These are phyloP conservation scores for Aeoliscus strigatus DNA, from an alignment of 2,797 vertebrate species.

Conservation along the genomic window DNA sequence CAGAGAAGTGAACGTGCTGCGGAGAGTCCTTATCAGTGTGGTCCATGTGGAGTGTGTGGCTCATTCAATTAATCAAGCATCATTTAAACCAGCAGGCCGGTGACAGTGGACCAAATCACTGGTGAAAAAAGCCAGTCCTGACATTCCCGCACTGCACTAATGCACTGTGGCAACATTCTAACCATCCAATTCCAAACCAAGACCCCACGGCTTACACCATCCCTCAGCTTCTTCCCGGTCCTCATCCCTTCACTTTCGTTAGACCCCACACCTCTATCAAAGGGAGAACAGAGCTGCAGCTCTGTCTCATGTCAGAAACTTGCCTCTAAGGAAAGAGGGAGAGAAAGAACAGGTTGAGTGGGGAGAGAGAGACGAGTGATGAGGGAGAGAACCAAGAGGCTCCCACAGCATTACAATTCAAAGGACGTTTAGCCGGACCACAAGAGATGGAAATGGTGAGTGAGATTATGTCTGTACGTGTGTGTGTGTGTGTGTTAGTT, in stretches of 20 bases:
- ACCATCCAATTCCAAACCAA: constrained; percentile 74
- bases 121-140: constrained; percentile 57
- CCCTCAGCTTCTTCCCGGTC: constrained; percentile 54
- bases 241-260: constrained; percentile 61
- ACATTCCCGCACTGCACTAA: constrained; percentile 67
- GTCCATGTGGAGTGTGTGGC: constrained; percentile 60
- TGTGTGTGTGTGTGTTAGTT: neutral
- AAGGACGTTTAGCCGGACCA: constrained; percentile 35
- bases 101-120: constrained; percentile 70
- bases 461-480: neutral
- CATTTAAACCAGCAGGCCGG: constrained; percentile 68
- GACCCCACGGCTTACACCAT: constrained; percentile 62
- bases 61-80: constrained; percentile 72
- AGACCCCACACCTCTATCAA: constrained; percentile 69
- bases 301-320: constrained; percentile 57
- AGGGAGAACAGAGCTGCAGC: constrained; percentile 38
- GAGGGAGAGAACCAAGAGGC: constrained; percentile 24
- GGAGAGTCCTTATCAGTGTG: constrained; percentile 48
- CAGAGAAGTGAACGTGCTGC: constrained; percentile 24
- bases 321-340: constrained; percentile 41
- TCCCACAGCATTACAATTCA: constrained; percentile 31
- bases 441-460: constrained; percentile 35
- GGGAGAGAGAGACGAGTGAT: constrained; percentile 10
- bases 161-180: constrained; percentile 74
- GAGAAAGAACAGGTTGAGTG: constrained; percentile 20